phyloP scores from a whole-genome alignment of 2,797 vertebrate species.

The Pitangus sulphuratus region DNA sequence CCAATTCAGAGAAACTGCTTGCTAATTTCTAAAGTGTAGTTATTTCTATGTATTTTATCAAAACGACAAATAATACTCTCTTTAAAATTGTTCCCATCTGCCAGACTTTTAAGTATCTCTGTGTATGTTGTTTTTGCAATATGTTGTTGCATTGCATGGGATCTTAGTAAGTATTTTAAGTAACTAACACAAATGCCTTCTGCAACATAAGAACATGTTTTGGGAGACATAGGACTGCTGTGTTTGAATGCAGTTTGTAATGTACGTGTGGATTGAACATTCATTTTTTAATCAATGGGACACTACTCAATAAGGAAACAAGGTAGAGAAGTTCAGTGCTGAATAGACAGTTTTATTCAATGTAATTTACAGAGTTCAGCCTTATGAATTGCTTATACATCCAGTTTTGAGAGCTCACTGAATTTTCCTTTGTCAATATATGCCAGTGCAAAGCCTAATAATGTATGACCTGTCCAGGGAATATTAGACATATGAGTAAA shows the following conservation, averaged over 20 bases:
- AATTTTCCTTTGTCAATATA: neutral
- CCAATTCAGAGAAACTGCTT: neutral
- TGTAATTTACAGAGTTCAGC: neutral
- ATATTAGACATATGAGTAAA: constrained; percentile 27
- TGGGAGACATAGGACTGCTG: neutral
- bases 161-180: neutral
- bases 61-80: neutral
- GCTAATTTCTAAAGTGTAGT: neutral
- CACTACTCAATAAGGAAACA: neutral
- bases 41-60: neutral
- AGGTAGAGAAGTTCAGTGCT: neutral
- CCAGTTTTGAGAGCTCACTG: neutral
- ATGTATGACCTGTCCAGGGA: neutral
- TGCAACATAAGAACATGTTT: neutral
- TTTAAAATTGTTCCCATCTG: neutral
- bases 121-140: neutral
- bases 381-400: neutral
- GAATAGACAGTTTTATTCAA: neutral
- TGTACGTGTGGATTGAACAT: neutral
- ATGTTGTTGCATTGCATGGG: neutral
- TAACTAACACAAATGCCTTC: neutral
- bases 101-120: neutral
- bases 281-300: neutral
- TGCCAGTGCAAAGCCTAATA: neutral
- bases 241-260: neutral